A percentile compares a stretch with the other conserved stretches of the same genome.
phyloP scores from a whole-genome alignment of 1,140 invertebrate species.

The Gryllus bimaculatus region DNA sequence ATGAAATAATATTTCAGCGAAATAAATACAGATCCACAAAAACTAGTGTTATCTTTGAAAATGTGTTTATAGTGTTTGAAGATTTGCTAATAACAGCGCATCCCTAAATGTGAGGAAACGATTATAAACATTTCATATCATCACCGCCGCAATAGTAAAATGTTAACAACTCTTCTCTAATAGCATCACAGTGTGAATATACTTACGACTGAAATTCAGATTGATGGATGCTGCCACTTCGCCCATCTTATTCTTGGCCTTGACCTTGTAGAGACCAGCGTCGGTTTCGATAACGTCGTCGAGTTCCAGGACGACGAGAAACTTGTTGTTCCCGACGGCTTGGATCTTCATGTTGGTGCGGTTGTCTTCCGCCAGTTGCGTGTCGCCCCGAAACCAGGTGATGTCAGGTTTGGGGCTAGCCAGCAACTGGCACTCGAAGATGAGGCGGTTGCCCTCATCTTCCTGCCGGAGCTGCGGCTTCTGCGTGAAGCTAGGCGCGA shows the following conservation, averaged over 20 bases:
- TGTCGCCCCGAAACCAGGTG: slow-evolving; percentile 82
- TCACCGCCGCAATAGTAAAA: too few species aligned
- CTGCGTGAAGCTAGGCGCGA: slow-evolving; percentile 93
- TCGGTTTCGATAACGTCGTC: slow-evolving; percentile 93
- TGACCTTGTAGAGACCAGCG: slow-evolving; percentile 94
- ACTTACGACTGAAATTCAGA: slow-evolving; percentile 97
- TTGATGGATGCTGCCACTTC: slow-evolving; percentile 97
- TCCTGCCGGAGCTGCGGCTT: slow-evolving; percentile 93
- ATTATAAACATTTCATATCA: too few species aligned
- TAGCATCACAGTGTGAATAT: slow-evolving; percentile 7
- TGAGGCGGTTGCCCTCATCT: slow-evolving; percentile 88
- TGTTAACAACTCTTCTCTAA: too few species aligned
- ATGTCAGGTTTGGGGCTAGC: slow-evolving; percentile 84
- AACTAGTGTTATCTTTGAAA: too few species aligned
- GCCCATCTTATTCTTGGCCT: slow-evolving; percentile 94
- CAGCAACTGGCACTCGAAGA: slow-evolving; percentile 89
- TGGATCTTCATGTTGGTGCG: slow-evolving; percentile 80
- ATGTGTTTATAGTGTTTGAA: too few species aligned
- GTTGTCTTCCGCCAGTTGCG: slow-evolving; percentile 66
- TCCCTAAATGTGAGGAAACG: too few species aligned
- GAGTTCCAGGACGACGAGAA: slow-evolving; percentile 82
- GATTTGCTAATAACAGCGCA: too few species aligned
- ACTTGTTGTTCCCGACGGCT: slow-evolving; percentile 74
- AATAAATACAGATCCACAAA: too few species aligned
- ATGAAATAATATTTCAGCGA: too few species aligned